Evolutionary conservation across 2,888 invertebrate genomes (phyloP).

Genomic region (Tetanocera ferruginea): DNA sequence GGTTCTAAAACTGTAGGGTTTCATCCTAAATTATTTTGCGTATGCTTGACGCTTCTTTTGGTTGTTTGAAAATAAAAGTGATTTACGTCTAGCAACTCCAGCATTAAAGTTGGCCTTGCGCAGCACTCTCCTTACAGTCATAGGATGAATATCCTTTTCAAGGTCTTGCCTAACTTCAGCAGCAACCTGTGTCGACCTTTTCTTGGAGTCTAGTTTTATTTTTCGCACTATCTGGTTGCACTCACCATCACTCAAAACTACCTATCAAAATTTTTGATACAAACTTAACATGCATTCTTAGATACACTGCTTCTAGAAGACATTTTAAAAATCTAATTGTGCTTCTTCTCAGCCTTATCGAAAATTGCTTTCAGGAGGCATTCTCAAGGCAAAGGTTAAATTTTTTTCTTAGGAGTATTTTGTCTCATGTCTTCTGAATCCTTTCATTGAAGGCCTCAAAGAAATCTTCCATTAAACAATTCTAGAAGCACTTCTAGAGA

Average conservation of each 20-base stretch:
- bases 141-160: not conserved
- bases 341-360: too few species aligned
- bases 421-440: too few species aligned
- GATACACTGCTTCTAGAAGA: too few species aligned
- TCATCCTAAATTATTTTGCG: not conserved
- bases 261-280: too few species aligned
- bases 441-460: too few species aligned
- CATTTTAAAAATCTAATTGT: too few species aligned
- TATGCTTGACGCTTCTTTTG: not conserved
- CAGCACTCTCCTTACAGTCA: not conserved
- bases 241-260: not conserved
- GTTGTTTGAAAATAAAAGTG: not conserved
- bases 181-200: not conserved
- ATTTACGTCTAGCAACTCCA: not conserved
- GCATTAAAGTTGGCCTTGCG: not conserved
- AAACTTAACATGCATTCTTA: too few species aligned
- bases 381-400: too few species aligned
- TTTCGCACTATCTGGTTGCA: not conserved
- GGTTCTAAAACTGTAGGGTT: not conserved
- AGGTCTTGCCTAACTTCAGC: not conserved
- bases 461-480: too few species aligned
- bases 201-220: not conserved
- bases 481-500: too few species aligned
- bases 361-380: too few species aligned
- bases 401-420: too few species aligned